phyloP scores from a whole-genome alignment of 1,140 invertebrate genomes.

The Cotesia chilonis region DNA sequence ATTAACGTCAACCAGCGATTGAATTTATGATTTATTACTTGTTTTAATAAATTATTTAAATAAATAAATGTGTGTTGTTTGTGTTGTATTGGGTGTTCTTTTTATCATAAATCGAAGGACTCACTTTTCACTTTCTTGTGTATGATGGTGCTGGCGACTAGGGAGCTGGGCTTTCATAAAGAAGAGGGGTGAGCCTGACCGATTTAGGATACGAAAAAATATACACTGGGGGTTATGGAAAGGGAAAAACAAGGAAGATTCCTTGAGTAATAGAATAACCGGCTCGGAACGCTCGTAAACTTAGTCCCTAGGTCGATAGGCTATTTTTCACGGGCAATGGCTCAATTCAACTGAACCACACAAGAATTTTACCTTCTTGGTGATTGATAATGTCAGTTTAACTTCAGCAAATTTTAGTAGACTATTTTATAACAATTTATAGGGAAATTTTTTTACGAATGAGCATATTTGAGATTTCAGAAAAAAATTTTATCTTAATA shows the following conservation, averaged over 20 bases:
- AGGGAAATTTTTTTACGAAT: too few species aligned
- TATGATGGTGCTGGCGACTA: too few species aligned
- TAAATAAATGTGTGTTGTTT: background rate
- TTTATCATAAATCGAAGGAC: too few species aligned
- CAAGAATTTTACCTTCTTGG: conserved; percentile 49
- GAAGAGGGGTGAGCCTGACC: background rate
- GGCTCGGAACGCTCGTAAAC: conserved; percentile 63
- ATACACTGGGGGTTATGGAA: conserved; percentile 50
- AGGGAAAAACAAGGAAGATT: conserved; percentile 62
- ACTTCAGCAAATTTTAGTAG: too few species aligned
- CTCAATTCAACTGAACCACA: conserved; percentile 59
- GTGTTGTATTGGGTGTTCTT: too few species aligned
- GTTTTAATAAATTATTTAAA: conserved; percentile 4
- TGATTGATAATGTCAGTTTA: background rate
- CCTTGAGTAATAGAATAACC: conserved; percentile 65
- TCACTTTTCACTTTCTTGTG: too few species aligned
- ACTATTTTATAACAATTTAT: too few species aligned
- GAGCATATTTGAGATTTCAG: too few species aligned
- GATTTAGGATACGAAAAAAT: conserved; percentile 21
- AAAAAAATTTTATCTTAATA: too few species aligned
- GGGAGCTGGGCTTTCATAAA: too few species aligned
- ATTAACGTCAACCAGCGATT: conserved; percentile 24
- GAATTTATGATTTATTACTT: conserved; percentile 20
- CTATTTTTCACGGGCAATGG: conserved; percentile 66
- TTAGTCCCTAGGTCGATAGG: conserved; percentile 65